Evolutionary conservation across 1,140 invertebrate species (phyloP).

Genomic region (Eubasilissa regina): DNA sequence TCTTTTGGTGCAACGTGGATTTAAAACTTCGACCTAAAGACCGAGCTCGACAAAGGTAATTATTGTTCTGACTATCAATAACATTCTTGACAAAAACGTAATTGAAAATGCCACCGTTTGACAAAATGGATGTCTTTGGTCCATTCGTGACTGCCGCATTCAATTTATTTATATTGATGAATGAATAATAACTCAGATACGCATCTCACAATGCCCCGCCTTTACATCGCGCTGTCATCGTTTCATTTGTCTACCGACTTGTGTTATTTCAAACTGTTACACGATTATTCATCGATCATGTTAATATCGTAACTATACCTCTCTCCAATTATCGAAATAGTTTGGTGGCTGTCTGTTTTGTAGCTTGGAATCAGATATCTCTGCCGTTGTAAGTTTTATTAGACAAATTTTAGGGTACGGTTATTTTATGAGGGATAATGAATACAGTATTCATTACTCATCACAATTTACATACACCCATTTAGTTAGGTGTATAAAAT

Average conservation of each 20-base stretch:
- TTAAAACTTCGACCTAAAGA: neutral
- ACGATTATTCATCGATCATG: slow-evolving; percentile 28
- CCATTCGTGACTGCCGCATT: neutral
- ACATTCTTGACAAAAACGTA: slow-evolving; percentile 37
- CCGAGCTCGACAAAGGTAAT: neutral
- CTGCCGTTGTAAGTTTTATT: too few relatives aligned
- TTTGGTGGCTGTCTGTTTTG: too few relatives aligned
- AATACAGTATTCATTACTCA: too few relatives aligned
- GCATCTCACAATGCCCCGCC: neutral
- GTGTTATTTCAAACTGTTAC: slow-evolving; percentile 3
- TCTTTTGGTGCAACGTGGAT: too few relatives aligned
- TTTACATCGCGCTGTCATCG: slow-evolving; percentile 17
- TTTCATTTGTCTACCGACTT: slow-evolving; percentile 28
- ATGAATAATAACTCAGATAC: slow-evolving; percentile 18
- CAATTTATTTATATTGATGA: slow-evolving; percentile 30
- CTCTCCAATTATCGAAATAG: too few relatives aligned
- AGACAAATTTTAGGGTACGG: too few relatives aligned
- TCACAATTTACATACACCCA: too few relatives aligned
- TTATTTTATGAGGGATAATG: too few relatives aligned
- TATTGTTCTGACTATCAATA: slow-evolving; percentile 29
- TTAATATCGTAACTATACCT: neutral
- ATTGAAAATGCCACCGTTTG: slow-evolving; percentile 44
- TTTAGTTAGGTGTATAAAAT: too few relatives aligned
- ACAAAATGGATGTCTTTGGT: slow-evolving; percentile 41
- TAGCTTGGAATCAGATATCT: too few relatives aligned